phyloP scores from a whole-genome alignment of 2,888 invertebrate genomes.

The Eulithis testata region DNA sequence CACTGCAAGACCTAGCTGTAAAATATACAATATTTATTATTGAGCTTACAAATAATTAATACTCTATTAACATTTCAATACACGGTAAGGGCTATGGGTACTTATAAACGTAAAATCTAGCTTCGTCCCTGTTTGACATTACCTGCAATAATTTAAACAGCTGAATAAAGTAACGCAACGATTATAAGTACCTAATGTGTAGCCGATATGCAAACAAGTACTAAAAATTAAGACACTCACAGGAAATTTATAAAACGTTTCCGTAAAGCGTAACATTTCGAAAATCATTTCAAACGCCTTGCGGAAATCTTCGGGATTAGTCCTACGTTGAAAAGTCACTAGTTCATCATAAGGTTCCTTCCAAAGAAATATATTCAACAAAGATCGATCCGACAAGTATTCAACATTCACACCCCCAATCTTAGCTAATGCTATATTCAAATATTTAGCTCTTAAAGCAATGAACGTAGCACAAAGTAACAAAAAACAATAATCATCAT shows the following conservation, averaged over 20 bases:
- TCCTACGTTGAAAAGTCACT: conserved; percentile 54
- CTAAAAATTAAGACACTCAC: conserved; percentile 48
- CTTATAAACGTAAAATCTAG: too few species aligned
- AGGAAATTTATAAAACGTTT: conserved; percentile 52
- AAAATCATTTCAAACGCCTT: conserved; percentile 55
- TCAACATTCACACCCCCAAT: conserved; percentile 53
- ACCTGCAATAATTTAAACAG: too few species aligned
- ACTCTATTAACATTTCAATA: too few species aligned
- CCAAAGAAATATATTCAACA: conserved; percentile 61
- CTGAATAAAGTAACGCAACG: too few species aligned
- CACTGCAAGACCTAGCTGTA: conserved; percentile 33
- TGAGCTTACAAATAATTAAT: too few species aligned
- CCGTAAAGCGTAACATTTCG: conserved; percentile 47
- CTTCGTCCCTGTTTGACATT: too few species aligned
- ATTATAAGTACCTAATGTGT: too few species aligned
- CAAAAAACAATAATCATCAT: conserved; percentile 55
- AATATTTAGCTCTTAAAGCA: conserved; percentile 56
- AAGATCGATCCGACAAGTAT: conserved; percentile 56
- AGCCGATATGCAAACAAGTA: too few species aligned
- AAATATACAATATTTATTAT: background rate
- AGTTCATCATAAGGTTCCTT: conserved; percentile 52
- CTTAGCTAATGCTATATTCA: conserved; percentile 67
- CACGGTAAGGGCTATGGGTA: too few species aligned
- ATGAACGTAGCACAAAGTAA: conserved; percentile 48
- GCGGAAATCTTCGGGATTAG: conserved; percentile 48